Evolutionary conservation across 2,797 vertebrate genomes (phyloP).

Genomic region (Clarias platycephalus): DNA sequence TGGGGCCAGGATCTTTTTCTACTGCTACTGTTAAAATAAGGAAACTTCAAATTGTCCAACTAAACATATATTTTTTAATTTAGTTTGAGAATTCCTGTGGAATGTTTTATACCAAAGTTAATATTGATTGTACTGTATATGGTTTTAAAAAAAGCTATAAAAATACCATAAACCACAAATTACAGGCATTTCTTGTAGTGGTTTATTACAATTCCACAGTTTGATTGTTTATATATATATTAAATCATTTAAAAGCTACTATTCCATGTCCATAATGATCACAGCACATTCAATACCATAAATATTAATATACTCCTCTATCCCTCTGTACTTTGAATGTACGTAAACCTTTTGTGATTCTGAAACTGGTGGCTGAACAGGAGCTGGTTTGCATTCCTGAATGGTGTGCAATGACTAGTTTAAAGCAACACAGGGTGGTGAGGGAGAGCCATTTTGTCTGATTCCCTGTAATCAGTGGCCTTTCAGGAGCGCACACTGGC

Average conservation of each 20-base stretch:
- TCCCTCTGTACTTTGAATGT: background rate
- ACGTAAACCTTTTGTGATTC: conserved; percentile 20
- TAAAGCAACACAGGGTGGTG: conserved; percentile 13
- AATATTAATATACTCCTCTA: conserved; percentile 29
- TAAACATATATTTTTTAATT: background rate
- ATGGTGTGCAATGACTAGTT: conserved; percentile 45
- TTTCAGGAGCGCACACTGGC: conserved; percentile 35
- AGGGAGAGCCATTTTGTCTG: conserved; percentile 26
- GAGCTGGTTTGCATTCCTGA: conserved; percentile 43
- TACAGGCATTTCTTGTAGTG: conserved; percentile 24
- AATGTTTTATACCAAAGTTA: conserved; percentile 45
- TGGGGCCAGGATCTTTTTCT: conserved; percentile 13
- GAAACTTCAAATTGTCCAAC: background rate
- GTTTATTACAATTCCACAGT: conserved; percentile 39
- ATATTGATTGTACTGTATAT: conserved; percentile 5
- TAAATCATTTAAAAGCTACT: conserved; percentile 16
- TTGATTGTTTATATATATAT: conserved; percentile 41
- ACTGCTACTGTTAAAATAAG: conserved; percentile 2
- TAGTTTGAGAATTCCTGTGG: conserved; percentile 44
- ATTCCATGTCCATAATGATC: conserved; percentile 37
- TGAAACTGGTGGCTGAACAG: conserved; percentile 21
- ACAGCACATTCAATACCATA: conserved; percentile 43
- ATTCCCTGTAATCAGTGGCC: conserved; percentile 45
- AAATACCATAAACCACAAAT: conserved; percentile 8
- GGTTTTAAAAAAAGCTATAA: background rate